A percentile compares a stretch with the other conserved stretches of the same genome.
Conservation (phyloP, 2,113 vertebrate species). For the Neodontobutis hainanensis region DNA sequence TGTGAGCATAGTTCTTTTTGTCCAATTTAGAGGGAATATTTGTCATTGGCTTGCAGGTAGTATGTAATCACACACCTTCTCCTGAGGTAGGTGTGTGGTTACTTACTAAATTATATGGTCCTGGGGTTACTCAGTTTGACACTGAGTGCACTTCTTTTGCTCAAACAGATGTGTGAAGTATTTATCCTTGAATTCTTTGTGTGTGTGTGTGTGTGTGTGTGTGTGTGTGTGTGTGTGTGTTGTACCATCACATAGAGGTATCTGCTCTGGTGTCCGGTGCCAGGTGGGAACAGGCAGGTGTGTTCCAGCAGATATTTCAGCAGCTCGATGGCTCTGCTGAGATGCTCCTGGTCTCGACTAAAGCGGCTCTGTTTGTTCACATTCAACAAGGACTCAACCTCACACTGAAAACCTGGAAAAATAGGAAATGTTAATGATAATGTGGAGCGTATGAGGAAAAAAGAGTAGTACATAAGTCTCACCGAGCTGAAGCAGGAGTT, state of each 20-base stretch:
- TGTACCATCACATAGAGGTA: conserved; percentile 90
- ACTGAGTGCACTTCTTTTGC: too few species aligned
- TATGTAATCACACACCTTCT: too few species aligned
- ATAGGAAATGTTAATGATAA: neutral
- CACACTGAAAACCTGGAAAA: conserved; percentile 87
- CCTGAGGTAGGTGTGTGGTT: too few species aligned
- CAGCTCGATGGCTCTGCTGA: conserved; percentile 80
- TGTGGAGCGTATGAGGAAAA: too few species aligned
- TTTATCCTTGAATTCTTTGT: neutral
- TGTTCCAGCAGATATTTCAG: conserved; percentile 84
- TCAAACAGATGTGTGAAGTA: too few species aligned
- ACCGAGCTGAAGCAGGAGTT: conserved; percentile 89
- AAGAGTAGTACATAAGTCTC: conserved; percentile 34
- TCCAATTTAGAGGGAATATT: too few species aligned
- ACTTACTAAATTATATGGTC: too few species aligned
- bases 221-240: neutral
- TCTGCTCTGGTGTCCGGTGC: conserved; percentile 80
- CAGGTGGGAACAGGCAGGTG: conserved; percentile 85
- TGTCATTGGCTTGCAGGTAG: too few species aligned
- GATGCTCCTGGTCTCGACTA: conserved; percentile 82
- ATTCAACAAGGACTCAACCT: conserved; percentile 85
- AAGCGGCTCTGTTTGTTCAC: conserved; percentile 83
- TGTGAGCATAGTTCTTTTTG: too few species aligned
- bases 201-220: conserved; percentile 1
- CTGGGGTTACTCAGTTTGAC: too few species aligned